Conservation (phyloP, 2,797 vertebrate species). For the Heliangelus exortis region DNA sequence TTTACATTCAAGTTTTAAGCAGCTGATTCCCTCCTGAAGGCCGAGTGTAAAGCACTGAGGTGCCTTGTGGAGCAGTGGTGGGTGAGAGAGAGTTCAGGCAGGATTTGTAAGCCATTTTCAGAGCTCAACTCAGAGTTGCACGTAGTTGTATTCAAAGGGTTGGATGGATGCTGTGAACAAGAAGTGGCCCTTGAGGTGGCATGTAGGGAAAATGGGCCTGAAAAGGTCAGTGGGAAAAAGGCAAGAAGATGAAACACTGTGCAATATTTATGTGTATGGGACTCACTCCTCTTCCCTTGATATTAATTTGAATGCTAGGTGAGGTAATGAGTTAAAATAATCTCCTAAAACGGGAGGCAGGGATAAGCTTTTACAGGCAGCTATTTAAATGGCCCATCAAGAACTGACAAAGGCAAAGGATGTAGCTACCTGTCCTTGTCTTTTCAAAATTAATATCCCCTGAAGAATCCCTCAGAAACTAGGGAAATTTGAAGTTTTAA, state of each 20-base stretch:
- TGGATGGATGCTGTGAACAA: not conserved
- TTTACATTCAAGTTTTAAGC: not conserved
- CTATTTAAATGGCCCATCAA: not conserved
- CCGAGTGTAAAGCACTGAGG: not conserved
- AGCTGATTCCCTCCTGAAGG: not conserved
- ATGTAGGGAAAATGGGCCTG: not conserved
- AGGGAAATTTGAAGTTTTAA: not conserved
- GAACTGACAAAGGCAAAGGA: not conserved
- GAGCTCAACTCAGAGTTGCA: not conserved
- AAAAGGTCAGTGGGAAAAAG: not conserved
- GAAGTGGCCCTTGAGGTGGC: fast-evolving
- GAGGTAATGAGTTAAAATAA: not conserved
- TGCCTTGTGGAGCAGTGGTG: not conserved
- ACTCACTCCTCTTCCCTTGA: not conserved
- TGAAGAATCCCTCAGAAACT: not conserved
- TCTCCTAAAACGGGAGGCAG: not conserved
- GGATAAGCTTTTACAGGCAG: not conserved
- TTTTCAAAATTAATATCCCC: not conserved
- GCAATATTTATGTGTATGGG: not conserved
- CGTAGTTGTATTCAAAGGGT: not conserved
- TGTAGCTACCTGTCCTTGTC: not conserved
- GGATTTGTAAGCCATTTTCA: not conserved
- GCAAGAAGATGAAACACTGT: not conserved
- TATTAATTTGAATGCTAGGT: not conserved
- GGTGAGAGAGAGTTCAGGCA: not conserved